Evolutionary conservation across 2,888 invertebrate species (phyloP).

Genomic region (Mythimna pallens): DNA sequence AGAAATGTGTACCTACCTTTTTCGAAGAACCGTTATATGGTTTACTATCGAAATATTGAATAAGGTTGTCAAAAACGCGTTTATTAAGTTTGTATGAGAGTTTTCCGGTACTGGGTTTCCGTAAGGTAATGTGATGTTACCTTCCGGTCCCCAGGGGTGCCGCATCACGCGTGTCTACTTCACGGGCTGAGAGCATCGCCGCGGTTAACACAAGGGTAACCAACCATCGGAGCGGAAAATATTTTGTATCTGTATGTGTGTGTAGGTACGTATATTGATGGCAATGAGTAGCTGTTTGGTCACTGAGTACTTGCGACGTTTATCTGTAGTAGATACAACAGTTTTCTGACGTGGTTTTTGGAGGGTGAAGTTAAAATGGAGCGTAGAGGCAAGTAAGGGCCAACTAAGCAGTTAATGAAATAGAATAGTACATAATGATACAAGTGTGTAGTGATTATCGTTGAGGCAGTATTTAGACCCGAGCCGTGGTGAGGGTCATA

Average conservation of each 20-base stretch:
- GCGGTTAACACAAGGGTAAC: constrained; percentile 60
- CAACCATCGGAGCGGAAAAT: constrained; percentile 54
- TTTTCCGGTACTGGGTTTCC: constrained; percentile 56
- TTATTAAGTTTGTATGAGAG: constrained; percentile 58
- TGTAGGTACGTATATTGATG: constrained; percentile 40
- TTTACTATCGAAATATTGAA: constrained; percentile 9
- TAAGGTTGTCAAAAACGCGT: constrained; percentile 38
- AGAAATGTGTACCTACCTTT: neutral
- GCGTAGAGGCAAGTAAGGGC: no score
- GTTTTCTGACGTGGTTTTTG: neutral
- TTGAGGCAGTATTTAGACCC: no score
- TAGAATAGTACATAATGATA: no score
- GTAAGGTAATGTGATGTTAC: constrained; percentile 64
- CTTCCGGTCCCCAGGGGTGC: constrained; percentile 57
- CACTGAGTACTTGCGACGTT: constrained; percentile 12
- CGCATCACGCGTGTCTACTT: constrained; percentile 58
- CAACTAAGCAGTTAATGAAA: no score
- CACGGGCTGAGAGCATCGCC: constrained; percentile 53
- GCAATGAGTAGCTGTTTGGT: constrained; percentile 36
- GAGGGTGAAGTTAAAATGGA: no score
- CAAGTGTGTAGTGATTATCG: no score
- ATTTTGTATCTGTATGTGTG: constrained; percentile 38
- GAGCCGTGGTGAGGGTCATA: no score
- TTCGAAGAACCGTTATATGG: no score
- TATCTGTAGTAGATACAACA: constrained; percentile 1